Evolutionary conservation across 2,797 vertebrate genomes (phyloP), one percentile per base, ranked within the genome.

Genomic region (Protonibea diacanthus): DNA sequence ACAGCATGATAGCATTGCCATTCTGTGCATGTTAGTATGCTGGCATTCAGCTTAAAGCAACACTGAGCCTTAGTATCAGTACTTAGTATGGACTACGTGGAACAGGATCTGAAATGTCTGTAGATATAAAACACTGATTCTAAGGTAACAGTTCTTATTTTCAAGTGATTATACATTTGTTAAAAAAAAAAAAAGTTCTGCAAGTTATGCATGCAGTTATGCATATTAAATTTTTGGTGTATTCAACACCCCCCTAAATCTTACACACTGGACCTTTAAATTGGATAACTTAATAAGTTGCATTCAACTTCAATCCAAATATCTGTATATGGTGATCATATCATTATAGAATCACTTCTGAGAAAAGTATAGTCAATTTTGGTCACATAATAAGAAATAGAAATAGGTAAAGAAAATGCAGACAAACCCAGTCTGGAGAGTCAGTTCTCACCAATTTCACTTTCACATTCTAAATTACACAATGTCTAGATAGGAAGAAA

Each of bases 401-500:
- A 66, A 71, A 60, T 18, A 40, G 18, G 20, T 6, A 70, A 65
- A 60, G 44, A 59, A 70, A 72, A n/a, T 59, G 42, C 61, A 65
- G 51, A 27, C 17, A 52, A 27, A 45, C 63, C 76, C 15, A 27
- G 20, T 48, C 25, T 61, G 47, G n/a, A 52, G 40, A 68, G 38
- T 66, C 56, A 53, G 64, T 73, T 78, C 59, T 58, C 23, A 44
- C 40, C 23, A 11, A 38, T 75, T 85, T 71, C 6, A 73, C 72
- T 82, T 75, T 52, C 49, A 69, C 25, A 74, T 78, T 55, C 89
- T 71, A 74, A 76, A 86, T 81, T 40, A 29, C 14, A 40, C 14
- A 23, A 49, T 57, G 61, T 77, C 52, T 51, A 45, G 55, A 78
- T 74, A 40, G 38, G 74, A 81, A 85, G 83, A 85, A 38, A 29